phyloP scores from a whole-genome alignment of 2,113 vertebrate genomes.

The Spizaetus ornatus region DNA sequence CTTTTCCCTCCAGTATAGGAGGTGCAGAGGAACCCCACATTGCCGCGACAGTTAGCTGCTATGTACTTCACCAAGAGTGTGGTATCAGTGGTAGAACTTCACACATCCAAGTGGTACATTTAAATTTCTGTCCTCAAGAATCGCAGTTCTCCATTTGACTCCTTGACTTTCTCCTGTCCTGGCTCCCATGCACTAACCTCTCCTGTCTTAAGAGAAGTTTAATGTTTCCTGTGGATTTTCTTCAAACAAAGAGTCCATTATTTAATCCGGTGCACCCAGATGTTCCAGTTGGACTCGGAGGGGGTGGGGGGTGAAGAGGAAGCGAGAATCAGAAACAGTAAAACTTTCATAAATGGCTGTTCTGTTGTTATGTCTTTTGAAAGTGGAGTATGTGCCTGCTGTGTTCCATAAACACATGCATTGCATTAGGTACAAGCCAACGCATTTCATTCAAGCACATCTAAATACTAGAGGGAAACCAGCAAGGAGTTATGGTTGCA shows the following conservation, averaged over 20 bases:
- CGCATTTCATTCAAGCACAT: neutral
- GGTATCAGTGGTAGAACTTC: neutral
- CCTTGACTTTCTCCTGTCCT: neutral
- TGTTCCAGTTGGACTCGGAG: neutral
- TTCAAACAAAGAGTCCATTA: conserved; percentile 12
- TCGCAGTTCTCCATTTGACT: neutral
- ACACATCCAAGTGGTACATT: neutral
- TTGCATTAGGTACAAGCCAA: conserved; percentile 1
- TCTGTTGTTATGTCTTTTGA: conserved; percentile 12
- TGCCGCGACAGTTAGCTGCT: rapidly evolving
- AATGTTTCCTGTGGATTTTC: conserved; percentile 19
- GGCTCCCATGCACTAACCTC: neutral
- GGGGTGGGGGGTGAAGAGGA: neutral
- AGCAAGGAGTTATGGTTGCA: neutral
- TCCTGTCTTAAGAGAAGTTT: neutral
- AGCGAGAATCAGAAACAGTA: neutral
- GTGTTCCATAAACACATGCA: neutral
- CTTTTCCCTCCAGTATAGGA: neutral
- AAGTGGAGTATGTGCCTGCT: neutral
- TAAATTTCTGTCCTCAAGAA: neutral
- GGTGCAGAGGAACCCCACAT: rapidly evolving
- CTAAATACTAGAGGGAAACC: conserved; percentile 2
- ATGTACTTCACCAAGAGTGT: neutral
- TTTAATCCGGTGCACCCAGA: conserved; percentile 21
- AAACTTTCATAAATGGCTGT: conserved; percentile 2